Base-by-base conservation (phyloP, 2,797 vertebrate genomes). In the Enteromius unitaeniatus region DNA sequence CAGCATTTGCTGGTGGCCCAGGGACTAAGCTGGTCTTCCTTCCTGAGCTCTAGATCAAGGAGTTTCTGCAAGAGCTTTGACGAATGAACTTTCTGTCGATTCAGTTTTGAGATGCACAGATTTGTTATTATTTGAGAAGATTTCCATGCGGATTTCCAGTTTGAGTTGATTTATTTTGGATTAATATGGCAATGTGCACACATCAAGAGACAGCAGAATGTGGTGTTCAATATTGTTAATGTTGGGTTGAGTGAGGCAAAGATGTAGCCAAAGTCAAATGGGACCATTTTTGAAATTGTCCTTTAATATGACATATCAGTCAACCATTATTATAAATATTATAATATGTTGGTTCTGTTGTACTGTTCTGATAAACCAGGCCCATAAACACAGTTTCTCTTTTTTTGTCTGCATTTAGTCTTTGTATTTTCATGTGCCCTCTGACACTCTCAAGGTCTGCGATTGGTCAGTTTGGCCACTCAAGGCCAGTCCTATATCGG, bases 391-490 rank as follows among this genome's bases (percentile, higher is more conserved):
- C 17, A 15, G 7, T n/a, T 78, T 37, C 2, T n/a, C 1, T 49
- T 58, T 70, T 58, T 68, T 28, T 21, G 15, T 15, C 37, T 45
- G 45, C 49, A 79, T 79, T 68, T 79, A 67, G 62, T 19, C 2
- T 1, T 5, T 62, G 14, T 60, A 5, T 60, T 47, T 72, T 73
- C 51, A 62, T 73, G 23, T 14, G 37, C 19, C 58, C 81, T 13
- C 65, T 9, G n/a, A 60, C 51, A 23, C 65, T 78, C 87, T 90
- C 89, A 92, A 91, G 89, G 92, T 94, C 90, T 92, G 81, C 88
- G 86, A 89, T 85, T 89, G 90, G 92, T 90, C 87, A 89, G 76
- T 82, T 85, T 62, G 72, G 69, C 76, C 65, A 60, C 67, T 78
- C 37, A 42, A 69, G 42, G 49, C 77, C 49, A 78, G 34, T 87